Evolutionary conservation across 2,888 invertebrate genomes (phyloP), one percentile per base, ranked within the genome.

Genomic region (Hydrotaea cyrtoneurina): DNA sequence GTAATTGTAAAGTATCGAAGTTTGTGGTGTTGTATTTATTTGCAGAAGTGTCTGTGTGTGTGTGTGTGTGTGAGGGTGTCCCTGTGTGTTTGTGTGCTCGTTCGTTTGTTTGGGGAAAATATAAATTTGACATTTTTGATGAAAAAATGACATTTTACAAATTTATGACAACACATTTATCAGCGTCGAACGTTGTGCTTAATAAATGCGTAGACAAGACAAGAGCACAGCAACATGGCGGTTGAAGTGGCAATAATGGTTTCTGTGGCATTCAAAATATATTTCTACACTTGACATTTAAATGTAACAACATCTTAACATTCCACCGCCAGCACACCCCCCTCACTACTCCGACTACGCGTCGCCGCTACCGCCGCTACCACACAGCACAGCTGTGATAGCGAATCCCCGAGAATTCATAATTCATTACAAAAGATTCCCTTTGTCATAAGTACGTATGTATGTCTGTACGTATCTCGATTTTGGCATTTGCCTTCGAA

Each of bases 131-230:
- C 69, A 69, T 50, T 39, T 64, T 64, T 75, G 75, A 75, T 75
- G 62, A 74, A 75, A 62, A 75, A 46, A 62, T 62, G 75, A 62
- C 75, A 75, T 75, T 75, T 74, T 62, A 75, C 75, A 64, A 75
- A 75, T 75, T 75, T 75, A 75, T 50, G 62, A 62, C 46, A 64
- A 62, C 31, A 62, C 50, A 75, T 75, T 75, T 62, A 75, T 75
- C 62, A 62, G 43, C 43, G 21, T 43, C 43, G 13, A 36, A 17
- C 8, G 21, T 19, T 66, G 66, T 19, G 13, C 2, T 23, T 59
- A 39, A 21, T 46, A 69, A 66, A 66, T 19, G 66, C 39, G 66
- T 66, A 39, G 39, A 39, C 66, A 66, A 43, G 15, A 50, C 31
- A 31, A 2, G 50, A 50, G 50, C 13, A 50, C 57, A 36, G 50